Conservation (phyloP, 2,113 vertebrate species). For the Pseudolaguvia tuberculata region DNA sequence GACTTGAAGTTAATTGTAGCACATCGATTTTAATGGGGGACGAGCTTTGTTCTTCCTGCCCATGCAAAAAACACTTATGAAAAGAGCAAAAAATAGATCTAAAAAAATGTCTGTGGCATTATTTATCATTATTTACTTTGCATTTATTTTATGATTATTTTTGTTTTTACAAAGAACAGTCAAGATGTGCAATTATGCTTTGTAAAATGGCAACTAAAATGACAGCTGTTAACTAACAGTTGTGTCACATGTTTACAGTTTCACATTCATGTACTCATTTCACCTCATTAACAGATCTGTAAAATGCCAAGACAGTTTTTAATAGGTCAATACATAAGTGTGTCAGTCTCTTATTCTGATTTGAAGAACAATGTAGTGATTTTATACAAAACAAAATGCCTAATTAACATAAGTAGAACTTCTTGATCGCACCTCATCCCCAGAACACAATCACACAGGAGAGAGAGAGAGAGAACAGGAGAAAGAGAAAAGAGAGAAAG, state of each 20-base stretch:
- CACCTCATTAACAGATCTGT: not conserved
- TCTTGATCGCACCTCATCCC: not conserved
- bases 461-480: no score
- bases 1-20: constrained; percentile 67
- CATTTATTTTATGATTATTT: constrained; percentile 24
- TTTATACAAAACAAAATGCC: not conserved
- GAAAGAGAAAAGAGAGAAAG: not conserved
- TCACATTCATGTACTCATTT: not conserved
- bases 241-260: not conserved
- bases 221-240: not conserved
- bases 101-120: constrained; percentile 39
- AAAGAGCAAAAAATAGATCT: constrained; percentile 55
- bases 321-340: not conserved
- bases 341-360: not conserved
- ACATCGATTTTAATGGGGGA: constrained; percentile 78
- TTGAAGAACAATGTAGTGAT: not conserved
- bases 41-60: constrained; percentile 60
- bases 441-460: not conserved
- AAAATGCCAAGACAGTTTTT: not conserved
- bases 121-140: constrained; percentile 35
- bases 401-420: constrained; percentile 4
- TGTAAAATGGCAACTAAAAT: constrained; percentile 16
- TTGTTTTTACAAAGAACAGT: constrained; percentile 25
- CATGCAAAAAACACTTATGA: constrained; percentile 75
- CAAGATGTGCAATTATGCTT: constrained; percentile 3